Base-by-base conservation (phyloP, 1,140 invertebrate species). In the Asobara japonica region DNA sequence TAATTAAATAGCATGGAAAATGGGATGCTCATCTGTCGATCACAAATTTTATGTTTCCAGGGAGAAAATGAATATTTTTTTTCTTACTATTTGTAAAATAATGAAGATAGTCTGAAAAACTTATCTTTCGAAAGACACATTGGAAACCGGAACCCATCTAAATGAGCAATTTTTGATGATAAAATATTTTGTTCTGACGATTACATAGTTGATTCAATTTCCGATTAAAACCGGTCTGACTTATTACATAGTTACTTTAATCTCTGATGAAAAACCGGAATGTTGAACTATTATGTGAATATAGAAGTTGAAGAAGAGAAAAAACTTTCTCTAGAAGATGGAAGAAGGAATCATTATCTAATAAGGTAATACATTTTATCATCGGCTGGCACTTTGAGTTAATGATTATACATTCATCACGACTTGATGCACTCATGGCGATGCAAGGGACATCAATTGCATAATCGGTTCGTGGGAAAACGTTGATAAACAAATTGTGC, bases 291-390 rank as follows among this genome's bases (percentile, higher is more conserved):
- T 25, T 56, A 56, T 56, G 20, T 56, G 22, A 56, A 25, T 5
- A 10, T 25, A 56, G 20, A 25, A 27, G 22, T 5, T 27, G 13
- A 56, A 56, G 22, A 56, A 56, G 18, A 56, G 22, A 56, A 56
- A 62, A 60, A 60, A 62, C 60, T 62, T 62, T 62, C 60, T 62
- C 60, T 16, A 13, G 5, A 62, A 5, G 51, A 56, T 27, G 22
- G 30, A 11, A 18, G 7, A 1, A 5, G 2, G 62, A 31, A 16
- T 65, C 13, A 67, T 67, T 13, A 51, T 45, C 38, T 48, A 29
- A 48, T 16, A 31, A 5, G 16, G 13, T 3, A 29, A 30, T 62
- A 13, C 7, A 31, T 18, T 7, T 30, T 31, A 18, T 56, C 6
- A 60, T 18, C 18, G 30, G 1, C 27, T 8, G 11, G 29, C 30